Base-by-base conservation (phyloP, 2,113 vertebrate species). In the Junco hyemalis region DNA sequence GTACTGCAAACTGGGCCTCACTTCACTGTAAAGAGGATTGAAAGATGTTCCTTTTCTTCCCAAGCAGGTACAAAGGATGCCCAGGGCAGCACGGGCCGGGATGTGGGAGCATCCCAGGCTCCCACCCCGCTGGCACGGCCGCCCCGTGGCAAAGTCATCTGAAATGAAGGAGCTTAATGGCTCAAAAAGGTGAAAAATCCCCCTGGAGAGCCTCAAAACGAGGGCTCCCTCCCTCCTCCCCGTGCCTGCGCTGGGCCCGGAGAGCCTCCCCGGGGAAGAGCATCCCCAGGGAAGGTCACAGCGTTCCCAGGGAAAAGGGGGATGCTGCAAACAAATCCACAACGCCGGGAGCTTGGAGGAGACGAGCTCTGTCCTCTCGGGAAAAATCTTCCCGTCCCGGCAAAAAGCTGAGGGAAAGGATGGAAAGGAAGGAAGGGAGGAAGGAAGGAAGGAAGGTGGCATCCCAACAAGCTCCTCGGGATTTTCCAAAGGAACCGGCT, bases 211-310 rank as follows among this genome's bases (percentile, higher is more conserved):
- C 69, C 88, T 83, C 90, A 88, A 95, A 96, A 95, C 0, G 7
- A 92, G 47, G 60, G 60, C 76, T 92, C 84, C 16, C 63, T 33
- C 40, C 61, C 38, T 59, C 4, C 26, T 45, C 66, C 70, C 56
- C 0, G 0, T 0, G 9, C 15, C 73, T 17, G 17, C 40, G 5
- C 17, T 0, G 1, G 38, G 65, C 68, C 59, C 0, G 0, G 53
- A 24, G 44, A 81, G 53, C 56, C 45, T 42, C 15, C 47, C 6
- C 4, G 0, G 61, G 86, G 45, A 66, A 74, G 33, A 68, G 45
- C 44, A 44, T n/a, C 44, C 59, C 76, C 44, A 45, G 74, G 57
- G 48, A 71, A 71, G 48, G 50, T 78, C 65, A 50, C 15, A 19
- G 50, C 18, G 2, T 64, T 0, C 5, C 17, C 54, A 17, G 14